These are phyloP conservation scores for Hymenochirus boettgeri DNA, from an alignment of 2,113 vertebrate species.

Conservation along the genomic window DNA sequence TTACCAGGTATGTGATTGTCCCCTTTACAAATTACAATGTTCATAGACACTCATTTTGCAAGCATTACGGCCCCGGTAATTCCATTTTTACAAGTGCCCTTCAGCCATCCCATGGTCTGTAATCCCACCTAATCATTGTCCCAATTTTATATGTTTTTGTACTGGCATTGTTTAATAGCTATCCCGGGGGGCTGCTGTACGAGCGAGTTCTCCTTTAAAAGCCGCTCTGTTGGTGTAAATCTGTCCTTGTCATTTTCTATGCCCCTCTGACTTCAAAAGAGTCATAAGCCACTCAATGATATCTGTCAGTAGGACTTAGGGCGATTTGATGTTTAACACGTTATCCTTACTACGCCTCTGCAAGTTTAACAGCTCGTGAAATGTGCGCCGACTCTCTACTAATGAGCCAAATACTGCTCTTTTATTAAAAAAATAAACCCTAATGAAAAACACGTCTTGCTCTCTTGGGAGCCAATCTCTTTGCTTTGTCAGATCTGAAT, in stretches of 20 bases:
- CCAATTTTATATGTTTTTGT: neutral
- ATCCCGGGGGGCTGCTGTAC: no score
- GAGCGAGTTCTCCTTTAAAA: no score
- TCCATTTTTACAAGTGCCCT: neutral
- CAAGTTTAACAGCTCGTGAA: slow-evolving; percentile 30
- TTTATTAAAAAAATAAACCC: slow-evolving; percentile 2
- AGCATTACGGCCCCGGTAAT: no score
- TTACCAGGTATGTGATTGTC: no score
- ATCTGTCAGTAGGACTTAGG: slow-evolving; percentile 6
- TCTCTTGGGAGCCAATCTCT: neutral
- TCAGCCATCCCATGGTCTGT: neutral
- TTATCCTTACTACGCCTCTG: slow-evolving; percentile 23
- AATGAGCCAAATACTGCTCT: slow-evolving; percentile 20
- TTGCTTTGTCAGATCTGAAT: slow-evolving; percentile 6
- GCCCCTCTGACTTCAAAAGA: neutral
- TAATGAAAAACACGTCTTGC: neutral
- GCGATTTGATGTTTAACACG: slow-evolving; percentile 30
- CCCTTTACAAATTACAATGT: no score
- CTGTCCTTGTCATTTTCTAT: neutral
- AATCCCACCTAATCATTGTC: neutral
- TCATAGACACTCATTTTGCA: no score
- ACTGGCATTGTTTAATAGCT: no score
- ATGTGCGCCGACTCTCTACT: slow-evolving; percentile 2
- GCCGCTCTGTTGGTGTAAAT: neutral
- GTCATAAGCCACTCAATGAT: slow-evolving; percentile 9